phyloP scores from a whole-genome alignment of 2,797 vertebrate species.

The Adelosebastes latens region DNA sequence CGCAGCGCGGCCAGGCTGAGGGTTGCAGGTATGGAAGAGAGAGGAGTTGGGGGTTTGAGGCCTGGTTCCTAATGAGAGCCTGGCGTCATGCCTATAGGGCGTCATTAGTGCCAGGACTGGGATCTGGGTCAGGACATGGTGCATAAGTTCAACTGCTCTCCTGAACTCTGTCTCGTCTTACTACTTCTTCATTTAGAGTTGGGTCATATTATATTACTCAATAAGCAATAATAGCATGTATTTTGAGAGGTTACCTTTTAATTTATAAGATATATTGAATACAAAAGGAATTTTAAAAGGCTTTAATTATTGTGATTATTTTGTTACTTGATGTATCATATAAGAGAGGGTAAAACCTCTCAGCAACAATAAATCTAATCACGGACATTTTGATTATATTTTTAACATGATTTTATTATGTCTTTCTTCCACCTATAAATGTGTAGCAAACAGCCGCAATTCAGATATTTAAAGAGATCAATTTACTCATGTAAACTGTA shows the following conservation, averaged over 20 bases:
- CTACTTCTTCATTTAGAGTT: slow-evolving; percentile 21
- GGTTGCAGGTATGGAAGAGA: slow-evolving; percentile 32
- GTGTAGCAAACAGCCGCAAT: not conserved
- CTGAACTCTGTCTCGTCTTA: slow-evolving; percentile 15
- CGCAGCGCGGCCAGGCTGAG: slow-evolving; percentile 49
- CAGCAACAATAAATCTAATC: not conserved
- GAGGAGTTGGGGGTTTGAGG: slow-evolving; percentile 64
- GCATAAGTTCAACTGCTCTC: slow-evolving; percentile 67
- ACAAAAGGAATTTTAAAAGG: not conserved
- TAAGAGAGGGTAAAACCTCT: not conserved
- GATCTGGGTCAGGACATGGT: slow-evolving; percentile 84
- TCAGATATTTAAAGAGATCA: not conserved
- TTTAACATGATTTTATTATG: not conserved
- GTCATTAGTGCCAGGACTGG: slow-evolving; percentile 82
- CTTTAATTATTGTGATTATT: not conserved
- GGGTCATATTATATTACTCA: not conserved
- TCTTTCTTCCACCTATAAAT: not conserved
- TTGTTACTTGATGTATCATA: not conserved
- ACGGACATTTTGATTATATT: not conserved
- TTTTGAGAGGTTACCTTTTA: not conserved
- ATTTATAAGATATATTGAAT: not conserved
- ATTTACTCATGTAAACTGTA: not conserved
- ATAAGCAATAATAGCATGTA: not conserved
- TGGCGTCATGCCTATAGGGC: slow-evolving; percentile 80
- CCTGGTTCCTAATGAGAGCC: slow-evolving; percentile 82